Conservation (phyloP, 2,888 invertebrate species). For the Dorcus hopei region DNA sequence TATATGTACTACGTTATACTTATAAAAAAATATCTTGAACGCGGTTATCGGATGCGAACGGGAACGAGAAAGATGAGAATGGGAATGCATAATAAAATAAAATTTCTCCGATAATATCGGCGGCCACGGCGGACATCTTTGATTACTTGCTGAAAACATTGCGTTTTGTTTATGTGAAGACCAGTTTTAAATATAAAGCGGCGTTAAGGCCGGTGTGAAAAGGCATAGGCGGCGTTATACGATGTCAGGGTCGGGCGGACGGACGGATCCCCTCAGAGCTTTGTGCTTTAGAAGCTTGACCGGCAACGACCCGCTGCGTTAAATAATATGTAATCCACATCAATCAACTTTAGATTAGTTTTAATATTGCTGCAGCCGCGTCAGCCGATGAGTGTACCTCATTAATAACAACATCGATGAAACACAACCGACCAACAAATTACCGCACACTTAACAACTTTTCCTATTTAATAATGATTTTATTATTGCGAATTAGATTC, state of each 20-base stretch:
- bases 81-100: conserved; percentile 17
- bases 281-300: conserved; percentile 30
- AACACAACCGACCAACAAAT: conserved; percentile 15
- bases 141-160: conserved; percentile 24
- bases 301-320: conserved; percentile 35
- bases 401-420: conserved; percentile 19
- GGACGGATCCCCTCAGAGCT: conserved; percentile 25
- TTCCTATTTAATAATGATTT: not conserved
- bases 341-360: conserved; percentile 39
- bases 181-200: conserved; percentile 18
- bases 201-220: conserved; percentile 15
- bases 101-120: conserved; percentile 18
- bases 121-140: conserved; percentile 15
- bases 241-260: conserved; percentile 20
- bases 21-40: too few species aligned
- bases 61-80: conserved; percentile 2
- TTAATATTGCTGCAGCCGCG: conserved; percentile 32
- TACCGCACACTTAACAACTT: conserved; percentile 11
- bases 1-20: not conserved
- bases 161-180: conserved; percentile 23
- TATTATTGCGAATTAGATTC: not conserved
- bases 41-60: not conserved
- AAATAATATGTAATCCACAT: conserved; percentile 39
- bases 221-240: conserved; percentile 7
- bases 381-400: conserved; percentile 16